These are phyloP conservation scores for Eleutherodactylus coqui DNA, from an alignment of 2,797 vertebrate genomes.

Conservation along the genomic window DNA sequence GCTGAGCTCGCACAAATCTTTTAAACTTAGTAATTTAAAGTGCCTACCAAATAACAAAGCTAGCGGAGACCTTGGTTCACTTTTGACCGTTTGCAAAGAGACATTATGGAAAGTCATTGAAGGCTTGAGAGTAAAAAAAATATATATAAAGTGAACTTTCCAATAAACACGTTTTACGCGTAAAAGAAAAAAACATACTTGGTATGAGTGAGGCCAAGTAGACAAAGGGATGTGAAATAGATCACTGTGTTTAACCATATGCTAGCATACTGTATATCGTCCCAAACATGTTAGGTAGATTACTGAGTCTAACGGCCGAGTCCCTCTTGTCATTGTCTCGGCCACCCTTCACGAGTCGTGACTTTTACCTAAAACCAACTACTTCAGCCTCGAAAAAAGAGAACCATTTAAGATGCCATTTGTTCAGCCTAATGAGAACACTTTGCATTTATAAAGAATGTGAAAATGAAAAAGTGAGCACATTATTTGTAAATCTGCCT, in stretches of 20 bases:
- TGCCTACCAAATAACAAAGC: neutral
- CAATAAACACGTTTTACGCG: neutral
- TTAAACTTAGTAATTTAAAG: neutral
- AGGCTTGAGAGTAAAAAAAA: neutral
- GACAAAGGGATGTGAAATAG: constrained; percentile 19
- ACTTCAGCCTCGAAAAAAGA: neutral
- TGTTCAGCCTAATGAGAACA: constrained; percentile 7
- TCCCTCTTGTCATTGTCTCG: no score
- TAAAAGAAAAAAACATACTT: neutral
- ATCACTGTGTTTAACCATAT: neutral
- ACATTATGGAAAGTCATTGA: neutral
- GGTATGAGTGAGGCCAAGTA: constrained; percentile 1
- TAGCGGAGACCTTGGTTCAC: neutral
- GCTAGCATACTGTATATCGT: neutral
- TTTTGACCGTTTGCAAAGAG: neutral
- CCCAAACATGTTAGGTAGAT: neutral
- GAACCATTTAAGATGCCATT: neutral
- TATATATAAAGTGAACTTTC: constrained; percentile 6
- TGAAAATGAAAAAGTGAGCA: constrained; percentile 17
- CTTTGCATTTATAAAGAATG: neutral
- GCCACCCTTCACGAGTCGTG: neutral
- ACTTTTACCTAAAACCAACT: neutral
- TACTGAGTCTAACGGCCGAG: neutral
- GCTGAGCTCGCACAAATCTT: neutral
- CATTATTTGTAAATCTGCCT: constrained; percentile 31